Conservation (phyloP, 2,888 invertebrate genomes). For the Hipparchia semele region DNA sequence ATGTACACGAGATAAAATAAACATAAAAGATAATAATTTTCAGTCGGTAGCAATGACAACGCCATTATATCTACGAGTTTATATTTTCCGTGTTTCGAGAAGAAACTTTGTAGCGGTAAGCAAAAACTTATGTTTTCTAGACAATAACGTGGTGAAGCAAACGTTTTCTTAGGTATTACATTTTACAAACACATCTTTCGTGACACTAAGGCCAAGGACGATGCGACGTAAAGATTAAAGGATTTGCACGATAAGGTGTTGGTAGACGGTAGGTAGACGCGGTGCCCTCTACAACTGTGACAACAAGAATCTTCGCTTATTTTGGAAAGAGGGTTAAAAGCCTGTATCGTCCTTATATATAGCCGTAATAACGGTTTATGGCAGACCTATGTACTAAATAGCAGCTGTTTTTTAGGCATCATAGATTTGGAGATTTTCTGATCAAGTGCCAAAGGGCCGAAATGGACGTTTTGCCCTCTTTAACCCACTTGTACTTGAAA, state of each 20-base stretch:
- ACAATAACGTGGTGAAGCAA: background rate
- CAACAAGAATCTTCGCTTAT: background rate
- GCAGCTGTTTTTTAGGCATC: no score
- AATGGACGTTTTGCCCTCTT: no score
- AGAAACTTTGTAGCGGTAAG: background rate
- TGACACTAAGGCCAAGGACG: background rate
- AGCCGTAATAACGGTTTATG: no score
- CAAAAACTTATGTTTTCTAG: background rate
- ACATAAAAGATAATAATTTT: constrained; percentile 22
- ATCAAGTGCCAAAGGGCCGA: no score
- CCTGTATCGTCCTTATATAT: no score
- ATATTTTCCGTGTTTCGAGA: constrained; percentile 18
- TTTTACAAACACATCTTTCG: background rate
- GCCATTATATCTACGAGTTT: constrained; percentile 18
- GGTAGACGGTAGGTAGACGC: no score
- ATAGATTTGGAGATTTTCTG: no score
- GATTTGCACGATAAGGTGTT: constrained; percentile 3
- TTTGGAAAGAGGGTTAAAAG: background rate
- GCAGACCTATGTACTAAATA: no score
- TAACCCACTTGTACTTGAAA: no score
- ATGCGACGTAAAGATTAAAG: background rate
- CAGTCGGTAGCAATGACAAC: constrained; percentile 7
- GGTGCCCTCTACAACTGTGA: background rate
- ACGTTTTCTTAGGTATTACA: background rate
- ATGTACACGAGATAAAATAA: constrained; percentile 24